phyloP scores from a whole-genome alignment of 2,888 invertebrate species.

The Protonemura montana region DNA sequence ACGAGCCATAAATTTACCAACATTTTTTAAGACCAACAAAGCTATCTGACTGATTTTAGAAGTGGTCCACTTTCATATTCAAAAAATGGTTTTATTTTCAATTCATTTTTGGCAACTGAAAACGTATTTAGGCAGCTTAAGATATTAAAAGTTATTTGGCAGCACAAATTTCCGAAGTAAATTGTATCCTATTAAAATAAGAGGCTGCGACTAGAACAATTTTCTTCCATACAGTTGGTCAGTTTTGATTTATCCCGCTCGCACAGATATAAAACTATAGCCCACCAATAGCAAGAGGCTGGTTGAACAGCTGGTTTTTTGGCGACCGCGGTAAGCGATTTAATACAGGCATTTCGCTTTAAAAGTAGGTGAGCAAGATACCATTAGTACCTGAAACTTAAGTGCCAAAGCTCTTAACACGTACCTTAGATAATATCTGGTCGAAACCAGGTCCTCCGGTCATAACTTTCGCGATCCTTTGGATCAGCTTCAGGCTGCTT shows the following conservation, averaged over 20 bases:
- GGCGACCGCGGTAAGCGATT: not conserved
- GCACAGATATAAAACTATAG: not conserved
- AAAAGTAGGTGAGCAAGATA: not conserved
- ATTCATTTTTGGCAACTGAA: too few species aligned
- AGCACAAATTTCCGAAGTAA: too few species aligned
- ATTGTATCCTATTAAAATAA: not conserved
- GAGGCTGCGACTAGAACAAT: not conserved
- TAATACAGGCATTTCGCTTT: not conserved
- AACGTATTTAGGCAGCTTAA: too few species aligned
- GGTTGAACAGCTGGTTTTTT: not conserved
- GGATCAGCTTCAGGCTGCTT: constrained; percentile 57
- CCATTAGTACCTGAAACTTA: not conserved
- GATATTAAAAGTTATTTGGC: too few species aligned
- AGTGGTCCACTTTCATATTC: too few species aligned
- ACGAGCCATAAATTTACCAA: not conserved
- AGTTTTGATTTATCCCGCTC: not conserved
- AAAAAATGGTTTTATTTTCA: not conserved
- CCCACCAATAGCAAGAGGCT: not conserved
- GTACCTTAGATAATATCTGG: constrained; percentile 61
- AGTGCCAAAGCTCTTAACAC: constrained; percentile 42
- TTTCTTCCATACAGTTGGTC: too few species aligned
- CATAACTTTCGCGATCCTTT: constrained; percentile 56
- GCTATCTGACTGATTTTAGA: too few species aligned
- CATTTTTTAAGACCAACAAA: too few species aligned
- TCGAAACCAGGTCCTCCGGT: constrained; percentile 59